These are phyloP conservation scores for Thaleichthys pacificus DNA, from an alignment of 2,797 vertebrate genomes.

Conservation along the genomic window DNA sequence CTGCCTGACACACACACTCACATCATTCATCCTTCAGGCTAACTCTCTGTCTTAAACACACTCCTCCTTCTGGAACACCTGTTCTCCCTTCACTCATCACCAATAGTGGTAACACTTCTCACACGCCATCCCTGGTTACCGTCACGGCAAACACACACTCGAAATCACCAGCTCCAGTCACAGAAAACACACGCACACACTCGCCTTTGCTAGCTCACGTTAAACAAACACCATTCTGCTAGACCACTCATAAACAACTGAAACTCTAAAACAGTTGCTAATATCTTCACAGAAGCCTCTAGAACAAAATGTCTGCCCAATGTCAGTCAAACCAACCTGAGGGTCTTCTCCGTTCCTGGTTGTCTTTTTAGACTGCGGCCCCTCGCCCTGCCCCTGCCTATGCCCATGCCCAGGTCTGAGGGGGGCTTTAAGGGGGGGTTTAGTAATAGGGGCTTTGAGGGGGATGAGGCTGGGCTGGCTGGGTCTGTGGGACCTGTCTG, in stretches of 20 bases:
- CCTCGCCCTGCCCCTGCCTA: background rate
- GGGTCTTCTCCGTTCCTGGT: background rate
- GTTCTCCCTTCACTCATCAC: background rate
- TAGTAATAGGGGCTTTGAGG: conserved; percentile 1
- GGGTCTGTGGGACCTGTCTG: background rate
- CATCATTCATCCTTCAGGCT: too few species aligned
- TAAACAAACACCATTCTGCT: too few species aligned
- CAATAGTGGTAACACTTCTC: too few species aligned
- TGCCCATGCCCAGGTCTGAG: background rate
- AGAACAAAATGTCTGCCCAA: background rate
- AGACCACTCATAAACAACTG: too few species aligned
- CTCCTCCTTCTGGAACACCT: background rate
- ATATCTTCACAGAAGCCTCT: too few species aligned
- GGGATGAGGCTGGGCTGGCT: background rate
- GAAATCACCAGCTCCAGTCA: too few species aligned
- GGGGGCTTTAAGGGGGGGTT: background rate
- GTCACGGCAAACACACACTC: too few species aligned
- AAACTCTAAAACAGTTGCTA: too few species aligned
- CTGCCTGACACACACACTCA: background rate
- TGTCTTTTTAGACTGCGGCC: background rate
- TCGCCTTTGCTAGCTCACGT: too few species aligned
- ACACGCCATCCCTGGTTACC: too few species aligned
- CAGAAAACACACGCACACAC: too few species aligned
- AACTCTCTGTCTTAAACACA: background rate
- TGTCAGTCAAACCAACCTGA: conserved; percentile 1